Percentiles rank a stretch among this genome's conserved stretches.
These are phyloP conservation scores for Actenoides hombroni DNA, from an alignment of 2,113 vertebrate species.

Conservation along the genomic window DNA sequence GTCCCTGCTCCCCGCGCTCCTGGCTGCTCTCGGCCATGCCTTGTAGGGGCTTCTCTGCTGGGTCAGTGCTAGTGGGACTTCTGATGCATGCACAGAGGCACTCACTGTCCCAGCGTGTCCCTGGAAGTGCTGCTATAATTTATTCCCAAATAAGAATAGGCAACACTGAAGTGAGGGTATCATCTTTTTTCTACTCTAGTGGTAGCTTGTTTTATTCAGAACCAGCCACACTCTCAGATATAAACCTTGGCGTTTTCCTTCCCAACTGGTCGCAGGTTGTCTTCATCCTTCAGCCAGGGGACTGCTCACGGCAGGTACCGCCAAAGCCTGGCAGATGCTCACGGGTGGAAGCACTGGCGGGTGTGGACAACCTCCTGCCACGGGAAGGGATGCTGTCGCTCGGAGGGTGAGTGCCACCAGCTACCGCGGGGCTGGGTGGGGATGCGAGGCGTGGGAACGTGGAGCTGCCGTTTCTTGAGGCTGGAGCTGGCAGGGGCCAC, in stretches of 20 bases:
- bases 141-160: neutral
- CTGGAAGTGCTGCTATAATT: neutral
- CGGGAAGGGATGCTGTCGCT: fast-evolving
- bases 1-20: fast-evolving
- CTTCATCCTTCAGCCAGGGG: neutral
- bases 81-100: neutral
- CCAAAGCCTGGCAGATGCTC: neutral
- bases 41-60: neutral
- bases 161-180: fast-evolving
- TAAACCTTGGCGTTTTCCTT: neutral
- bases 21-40: neutral
- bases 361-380: neutral
- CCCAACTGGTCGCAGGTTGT: fast-evolving
- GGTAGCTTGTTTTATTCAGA: neutral
- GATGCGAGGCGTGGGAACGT: neutral
- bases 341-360: fast-evolving
- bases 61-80: neutral
- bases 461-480: fast-evolving
- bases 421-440: neutral
- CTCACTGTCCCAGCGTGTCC: fast-evolving
- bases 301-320: neutral
- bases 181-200: too few relatives aligned
- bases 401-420: neutral
- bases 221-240: neutral
- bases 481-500: neutral